Conservation (phyloP, 2,113 vertebrate species). For the Calyptomena viridis region DNA sequence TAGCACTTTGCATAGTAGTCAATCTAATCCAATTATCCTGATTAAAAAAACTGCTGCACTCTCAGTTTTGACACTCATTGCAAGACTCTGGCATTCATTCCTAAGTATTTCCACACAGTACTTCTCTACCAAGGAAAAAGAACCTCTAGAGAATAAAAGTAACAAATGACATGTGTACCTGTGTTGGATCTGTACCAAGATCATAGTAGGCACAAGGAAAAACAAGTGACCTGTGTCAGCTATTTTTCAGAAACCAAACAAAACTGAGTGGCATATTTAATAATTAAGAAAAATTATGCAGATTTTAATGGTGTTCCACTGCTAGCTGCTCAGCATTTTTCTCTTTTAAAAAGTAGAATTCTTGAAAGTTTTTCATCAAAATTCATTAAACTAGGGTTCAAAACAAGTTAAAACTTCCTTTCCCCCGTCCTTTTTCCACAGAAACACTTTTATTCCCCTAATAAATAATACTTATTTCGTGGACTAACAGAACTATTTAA, state of each 20-base stretch:
- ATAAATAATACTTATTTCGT: background rate
- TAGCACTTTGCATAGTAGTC: background rate
- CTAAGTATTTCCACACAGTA: background rate
- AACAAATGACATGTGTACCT: background rate
- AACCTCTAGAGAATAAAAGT: background rate
- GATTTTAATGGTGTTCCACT: background rate
- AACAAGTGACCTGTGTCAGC: background rate
- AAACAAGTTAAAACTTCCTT: background rate
- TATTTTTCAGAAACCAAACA: background rate
- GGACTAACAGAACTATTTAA: too few species aligned
- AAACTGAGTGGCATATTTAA: background rate
- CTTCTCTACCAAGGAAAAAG: background rate
- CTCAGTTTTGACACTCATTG: background rate
- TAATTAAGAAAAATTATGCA: background rate
- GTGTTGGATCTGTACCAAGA: background rate
- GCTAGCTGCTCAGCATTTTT: background rate
- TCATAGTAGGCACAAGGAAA: background rate
- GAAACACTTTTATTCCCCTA: background rate
- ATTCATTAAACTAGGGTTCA: background rate
- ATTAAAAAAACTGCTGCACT: background rate
- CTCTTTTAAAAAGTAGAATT: background rate
- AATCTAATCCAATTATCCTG: background rate
- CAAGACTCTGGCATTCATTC: background rate
- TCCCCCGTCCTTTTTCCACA: rapidly evolving
- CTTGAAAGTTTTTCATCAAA: background rate